Base-by-base conservation (phyloP, 1,140 invertebrate genomes). In the Saccostrea echinata region DNA sequence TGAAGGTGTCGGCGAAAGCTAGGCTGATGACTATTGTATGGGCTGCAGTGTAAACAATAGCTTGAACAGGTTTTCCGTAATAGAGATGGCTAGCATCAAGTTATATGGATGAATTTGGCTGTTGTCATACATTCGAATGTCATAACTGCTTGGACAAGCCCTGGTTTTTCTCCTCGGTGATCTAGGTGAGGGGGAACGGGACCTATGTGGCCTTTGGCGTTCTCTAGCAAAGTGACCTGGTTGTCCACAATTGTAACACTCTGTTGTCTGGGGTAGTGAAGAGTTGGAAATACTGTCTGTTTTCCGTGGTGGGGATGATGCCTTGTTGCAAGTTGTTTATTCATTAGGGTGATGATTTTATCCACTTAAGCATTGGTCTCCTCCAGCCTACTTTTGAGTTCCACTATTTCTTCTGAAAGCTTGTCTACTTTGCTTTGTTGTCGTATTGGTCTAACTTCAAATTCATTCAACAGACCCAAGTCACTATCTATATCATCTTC, bases 161-260 rank as follows among this genome's bases (percentile, higher is more conserved):
- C 24, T 68, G 24, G 43, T 43, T 43, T 43, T 6, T 43, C 35
- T 43, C 35, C 6, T 43, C 35, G 35, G 35, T 43, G 35, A 43
- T 43, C 35, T 43, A 43, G 35, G 35, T 2, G 35, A 43, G 2
- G 35, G 35, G 35, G 35, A 43, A 43, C 35, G 35, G 35, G 35
- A 43, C 35, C 35, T 43, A 6, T 43, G 35, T 43, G 35, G 6
- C 35, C 35, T 43, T 27, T 27, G 24, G 55, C 84, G 64, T 16
- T 85, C 55, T 43, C 53, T 85, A 33, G 84, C 84, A 85, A 85
- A 85, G 55, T 85, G 84, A 33, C 51, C 52, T n/a, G 21, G 12
- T 82, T 82, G 30, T 43, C 21, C 80, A 52, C 80, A 82, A 21
- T 68, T 43, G 35, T 3, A 43, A 6, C 35, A 43, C 35, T 43